These are phyloP conservation scores for Drosophila mayaguana DNA, from an alignment of 2,888 invertebrate genomes.

Conservation along the genomic window DNA sequence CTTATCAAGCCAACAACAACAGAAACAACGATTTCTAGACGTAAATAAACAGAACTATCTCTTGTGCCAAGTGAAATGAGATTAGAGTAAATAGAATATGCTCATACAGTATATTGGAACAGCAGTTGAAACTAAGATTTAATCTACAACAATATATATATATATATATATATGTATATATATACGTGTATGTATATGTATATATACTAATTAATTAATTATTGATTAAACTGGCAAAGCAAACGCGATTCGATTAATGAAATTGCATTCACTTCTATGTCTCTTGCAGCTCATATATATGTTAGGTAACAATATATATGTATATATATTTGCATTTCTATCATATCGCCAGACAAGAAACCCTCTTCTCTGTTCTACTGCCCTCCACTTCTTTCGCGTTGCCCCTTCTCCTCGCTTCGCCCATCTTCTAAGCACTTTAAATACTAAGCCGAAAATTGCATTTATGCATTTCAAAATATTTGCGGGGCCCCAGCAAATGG, in stretches of 20 bases:
- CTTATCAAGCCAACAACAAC: conserved; percentile 7
- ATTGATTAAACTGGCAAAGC: too few species aligned
- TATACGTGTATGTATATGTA: background rate
- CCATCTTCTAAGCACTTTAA: conserved; percentile 40
- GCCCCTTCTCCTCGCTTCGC: background rate
- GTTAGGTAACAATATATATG: background rate
- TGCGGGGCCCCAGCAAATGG: conserved; percentile 48
- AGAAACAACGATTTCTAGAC: background rate
- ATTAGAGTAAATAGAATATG: conserved; percentile 1
- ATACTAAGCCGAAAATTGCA: conserved; percentile 64
- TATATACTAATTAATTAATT: background rate
- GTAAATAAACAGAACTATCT: conserved; percentile 6
- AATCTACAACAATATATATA: background rate
- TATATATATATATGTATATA: background rate
- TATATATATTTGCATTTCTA: conserved; percentile 3
- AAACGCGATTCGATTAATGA: conserved; percentile 3
- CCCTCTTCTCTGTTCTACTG: conserved; percentile 1
- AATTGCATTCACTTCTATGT: conserved; percentile 12
- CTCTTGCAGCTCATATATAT: conserved; percentile 12
- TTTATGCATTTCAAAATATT: conserved; percentile 70
- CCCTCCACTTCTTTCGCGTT: too few species aligned
- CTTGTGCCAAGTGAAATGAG: background rate
- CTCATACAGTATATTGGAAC: background rate
- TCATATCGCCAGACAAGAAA: conserved; percentile 39
- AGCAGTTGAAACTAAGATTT: background rate